Conservation (phyloP, 2,113 vertebrate species). For the Ageneiosus marmoratus region DNA sequence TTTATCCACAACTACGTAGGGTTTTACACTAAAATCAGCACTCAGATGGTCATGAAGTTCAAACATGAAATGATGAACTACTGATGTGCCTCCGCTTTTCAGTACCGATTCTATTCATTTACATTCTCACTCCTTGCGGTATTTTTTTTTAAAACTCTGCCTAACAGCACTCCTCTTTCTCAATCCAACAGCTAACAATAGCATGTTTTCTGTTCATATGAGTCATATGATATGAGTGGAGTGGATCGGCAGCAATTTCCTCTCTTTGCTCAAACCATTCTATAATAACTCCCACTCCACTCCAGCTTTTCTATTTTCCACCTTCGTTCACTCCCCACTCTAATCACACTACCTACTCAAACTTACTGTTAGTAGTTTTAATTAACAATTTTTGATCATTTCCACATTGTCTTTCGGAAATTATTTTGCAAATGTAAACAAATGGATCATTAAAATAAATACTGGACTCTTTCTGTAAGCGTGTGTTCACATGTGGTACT, state of each 20-base stretch:
- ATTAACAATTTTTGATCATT: neutral
- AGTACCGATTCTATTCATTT: neutral
- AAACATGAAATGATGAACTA: neutral
- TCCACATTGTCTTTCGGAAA: neutral
- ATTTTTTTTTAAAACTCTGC: neutral
- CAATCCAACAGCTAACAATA: neutral
- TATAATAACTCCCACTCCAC: conserved; percentile 21
- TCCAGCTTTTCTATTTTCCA: conserved; percentile 12
- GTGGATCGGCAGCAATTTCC: conserved; percentile 9
- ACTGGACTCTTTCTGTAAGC: neutral
- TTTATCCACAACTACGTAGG: neutral
- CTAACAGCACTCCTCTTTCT: neutral
- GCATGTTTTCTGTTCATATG: neutral
- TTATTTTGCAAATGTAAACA: neutral
- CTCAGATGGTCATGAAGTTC: neutral
- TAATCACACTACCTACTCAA: neutral
- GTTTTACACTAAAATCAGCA: neutral
- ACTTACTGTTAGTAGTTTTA: conserved; percentile 1
- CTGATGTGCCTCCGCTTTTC: neutral
- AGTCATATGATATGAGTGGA: neutral
- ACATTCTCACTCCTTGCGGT: neutral
- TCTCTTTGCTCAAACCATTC: conserved; percentile 3
- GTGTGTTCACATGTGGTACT: no score
- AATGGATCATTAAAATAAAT: neutral
- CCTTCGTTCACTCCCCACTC: neutral